Evolutionary conservation across 2,797 vertebrate genomes (phyloP), one percentile per base, ranked within the genome.

Genomic region (Alosa sapidissima): DNA sequence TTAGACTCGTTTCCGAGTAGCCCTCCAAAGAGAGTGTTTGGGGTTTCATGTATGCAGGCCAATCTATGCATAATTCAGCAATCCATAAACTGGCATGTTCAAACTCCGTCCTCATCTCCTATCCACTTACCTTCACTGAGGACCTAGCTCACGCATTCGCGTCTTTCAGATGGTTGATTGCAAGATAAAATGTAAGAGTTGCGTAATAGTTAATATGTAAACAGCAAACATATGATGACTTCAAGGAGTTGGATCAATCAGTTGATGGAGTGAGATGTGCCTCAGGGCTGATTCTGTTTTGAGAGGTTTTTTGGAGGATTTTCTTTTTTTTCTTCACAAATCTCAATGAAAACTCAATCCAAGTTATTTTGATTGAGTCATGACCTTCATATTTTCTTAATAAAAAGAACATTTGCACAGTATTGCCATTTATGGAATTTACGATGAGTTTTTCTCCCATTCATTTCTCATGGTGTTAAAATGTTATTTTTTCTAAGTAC

Each of bases 31-130:
- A 78, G 41, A 19, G 6, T 78, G 72, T 78, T 47, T 45, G 14
- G 41, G 72, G 36, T 78, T 47, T 47, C 72, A 78, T 78, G 45
- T 78, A 78, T 78, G 11, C 41, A 78, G 72, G 19, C 16, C 41
- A 78, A 47, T 78, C 72, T 36, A 78, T 78, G 41, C 36, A 78
- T 78, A 78, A 78, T 78, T 78, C 72, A 78, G 72, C 41, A 47
- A 78, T 45, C 41, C 36, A 45, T 47, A 62, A 78, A 78, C 41
- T 47, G 72, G 1, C 72, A 21, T 21, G 72, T 45, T 45, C 41
- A 7, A 45, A 28, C 41, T 78, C 0, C 2, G 6, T 19, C 72
- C 8, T 16, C 54, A 19, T 78, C 36, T 78, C 72, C 19, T 16
- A 21, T 21, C 36, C 72, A 78, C 41, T 78, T 78, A 45, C 19